Conservation (phyloP, 2,113 vertebrate species). For the Pelusios castaneus region DNA sequence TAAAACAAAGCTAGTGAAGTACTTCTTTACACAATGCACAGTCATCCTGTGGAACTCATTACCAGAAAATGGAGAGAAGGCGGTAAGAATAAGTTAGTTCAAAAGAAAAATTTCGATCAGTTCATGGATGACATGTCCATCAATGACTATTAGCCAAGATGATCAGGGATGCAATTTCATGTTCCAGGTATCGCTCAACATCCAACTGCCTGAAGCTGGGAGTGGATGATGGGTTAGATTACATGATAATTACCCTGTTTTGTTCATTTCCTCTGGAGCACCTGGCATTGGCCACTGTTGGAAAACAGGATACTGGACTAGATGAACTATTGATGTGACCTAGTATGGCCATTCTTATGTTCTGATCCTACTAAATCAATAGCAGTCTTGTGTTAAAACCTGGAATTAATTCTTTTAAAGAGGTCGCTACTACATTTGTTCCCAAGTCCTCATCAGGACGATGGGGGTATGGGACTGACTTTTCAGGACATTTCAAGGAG, state of each 20-base stretch:
- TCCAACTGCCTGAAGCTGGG: background rate
- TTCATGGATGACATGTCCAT: background rate
- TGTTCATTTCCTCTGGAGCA: background rate
- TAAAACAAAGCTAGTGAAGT: too few species aligned
- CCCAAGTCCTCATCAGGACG: background rate
- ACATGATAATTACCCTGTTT: background rate
- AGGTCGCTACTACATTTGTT: background rate
- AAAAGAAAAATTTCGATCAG: background rate
- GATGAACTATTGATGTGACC: background rate
- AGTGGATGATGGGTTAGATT: background rate
- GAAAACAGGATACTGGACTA: background rate
- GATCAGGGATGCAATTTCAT: background rate
- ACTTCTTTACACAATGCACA: too few species aligned
- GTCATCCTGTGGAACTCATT: background rate
- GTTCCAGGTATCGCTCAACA: background rate
- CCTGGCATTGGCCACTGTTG: background rate
- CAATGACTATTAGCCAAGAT: background rate
- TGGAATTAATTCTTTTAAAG: rapidly evolving
- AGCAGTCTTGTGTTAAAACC: rapidly evolving
- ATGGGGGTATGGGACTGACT: background rate
- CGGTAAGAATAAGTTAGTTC: background rate
- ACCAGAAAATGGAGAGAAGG: background rate
- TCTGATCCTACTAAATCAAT: background rate
- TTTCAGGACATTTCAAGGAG: background rate
- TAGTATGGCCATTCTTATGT: background rate